Evolutionary conservation across 2,888 invertebrate species (phyloP), one percentile per base, ranked within the genome.

Genomic region (Euzophera pinguis): DNA sequence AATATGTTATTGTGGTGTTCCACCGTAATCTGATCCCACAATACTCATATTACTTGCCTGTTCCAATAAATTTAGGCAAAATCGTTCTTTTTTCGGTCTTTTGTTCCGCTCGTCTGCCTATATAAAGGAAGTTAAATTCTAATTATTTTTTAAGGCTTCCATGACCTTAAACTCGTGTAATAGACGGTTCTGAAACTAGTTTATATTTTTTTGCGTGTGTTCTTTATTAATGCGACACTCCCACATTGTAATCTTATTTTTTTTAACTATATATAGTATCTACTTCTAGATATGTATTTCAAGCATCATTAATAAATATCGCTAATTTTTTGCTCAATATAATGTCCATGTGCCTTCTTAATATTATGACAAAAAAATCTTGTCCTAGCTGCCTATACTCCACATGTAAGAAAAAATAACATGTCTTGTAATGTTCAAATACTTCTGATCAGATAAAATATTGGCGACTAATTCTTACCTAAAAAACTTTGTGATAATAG

Each of bases 81-180:
- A n/a, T n/a, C n/a, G n/a, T n/a, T 45, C 13, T 13, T 13, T 14
- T 47, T 16, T 10, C 7, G 7, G 17, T n/a, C 22, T 27, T 3
- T 17, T 37, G 10, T 0, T 12, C 22, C 2, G 2, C 5, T 22
- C 22, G 22, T 5, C 22, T 22, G 22, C 22, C 3, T 22, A 5
- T 13, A 6, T n/a, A 12, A 41, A 64, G 68, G 68, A 70, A 70
- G 62, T 68, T 48, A 22, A n/a, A 47, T 48, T 49, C 49, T 53
- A 56, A 55, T 51, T 47, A 39, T 47, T 61, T 66, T 62, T 66
- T 65, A 58, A 56, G 61, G 54, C 56, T 60, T 60, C 59, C 16
- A 48, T 56, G 65, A 64, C 65, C 67, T 67, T 63, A 64, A 37
- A 47, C 53, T 52, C 42, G 32, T 51, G 37, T 47, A 53, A 56